Evolutionary conservation across 53 echinoderm and acorn worm species (phyloP), one percentile per base, ranked within the genome.

Genomic region (Mesocentrotus franciscanus): DNA sequence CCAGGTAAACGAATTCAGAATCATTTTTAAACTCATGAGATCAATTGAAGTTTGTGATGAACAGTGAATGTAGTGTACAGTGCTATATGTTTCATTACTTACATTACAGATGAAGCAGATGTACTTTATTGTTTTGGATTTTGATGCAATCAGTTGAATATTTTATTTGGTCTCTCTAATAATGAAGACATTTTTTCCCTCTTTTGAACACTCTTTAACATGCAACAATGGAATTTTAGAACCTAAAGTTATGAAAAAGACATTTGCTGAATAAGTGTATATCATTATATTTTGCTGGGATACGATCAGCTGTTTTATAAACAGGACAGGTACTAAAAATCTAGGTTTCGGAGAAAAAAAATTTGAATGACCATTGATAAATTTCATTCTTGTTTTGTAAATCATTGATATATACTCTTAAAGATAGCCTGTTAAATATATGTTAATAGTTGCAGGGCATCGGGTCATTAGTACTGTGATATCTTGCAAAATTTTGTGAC

Each of bases 1-100:
- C 89, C 99, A 99, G 98, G 99, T 99, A 95, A 60, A 49, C 4
- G 56, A n/a, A 87, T 58, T 36, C 0, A 90, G 75, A 29, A 27
- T 75, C 1, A 12, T 75, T 62, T 62, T 62, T 62, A 62, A 18
- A 0, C 8, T 30, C 74, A 27, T 8, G 10, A 16, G 11, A 62
- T 62, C 49, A 49, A 62, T 62, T 62, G 62, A 62, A 62, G 1
- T 16, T 62, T 62, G 62, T 9, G 15, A 16, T 16, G 3, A 62
- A 62, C 18, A 16, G 18, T 62, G 27, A 2, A 0, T n/a, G n/a
- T 71, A 26, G n/a, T 27, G 6, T 72, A 72, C 72, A 72, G 26
- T 62, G 62, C 18, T 68, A 8, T 24, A 68, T 7, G 68, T 13
- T 75, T 30, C 30, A 75, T 29, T 32, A 8, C 12, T 75, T 1